Evolutionary conservation across 2,113 vertebrate species (phyloP).

Genomic region (Seriola rivoliana): DNA sequence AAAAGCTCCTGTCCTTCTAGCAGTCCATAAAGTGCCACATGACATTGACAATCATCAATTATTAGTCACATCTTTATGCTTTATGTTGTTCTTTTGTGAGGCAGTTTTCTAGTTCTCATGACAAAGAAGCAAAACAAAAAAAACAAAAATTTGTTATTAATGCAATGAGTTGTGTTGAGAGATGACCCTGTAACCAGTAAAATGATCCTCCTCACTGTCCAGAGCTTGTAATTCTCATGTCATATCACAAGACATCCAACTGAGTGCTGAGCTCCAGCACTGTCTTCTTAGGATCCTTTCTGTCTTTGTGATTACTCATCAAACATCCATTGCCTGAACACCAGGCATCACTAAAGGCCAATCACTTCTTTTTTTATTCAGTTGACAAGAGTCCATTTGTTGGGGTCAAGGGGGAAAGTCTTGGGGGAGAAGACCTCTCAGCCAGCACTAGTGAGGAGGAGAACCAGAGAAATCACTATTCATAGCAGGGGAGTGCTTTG

Average conservation of each 20-base stretch:
- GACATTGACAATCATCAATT: conserved; percentile 11
- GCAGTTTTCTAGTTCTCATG: not conserved
- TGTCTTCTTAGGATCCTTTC: conserved; percentile 22
- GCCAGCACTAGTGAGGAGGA: conserved; percentile 63
- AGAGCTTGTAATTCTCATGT: conserved; percentile 20
- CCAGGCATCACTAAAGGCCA: conserved; percentile 76
- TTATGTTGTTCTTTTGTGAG: not conserved
- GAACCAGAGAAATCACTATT: conserved; percentile 69
- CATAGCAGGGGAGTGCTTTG: conserved; percentile 75
- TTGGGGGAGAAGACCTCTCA: conserved; percentile 73
- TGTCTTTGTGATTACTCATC: conserved; percentile 57
- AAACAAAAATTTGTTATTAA: not conserved
- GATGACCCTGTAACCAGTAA: not conserved
- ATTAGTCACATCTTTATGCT: not conserved
- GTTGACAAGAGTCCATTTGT: conserved; percentile 81
- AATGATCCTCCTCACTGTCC: not conserved
- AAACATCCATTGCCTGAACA: conserved; percentile 58
- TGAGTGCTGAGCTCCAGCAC: conserved; percentile 22
- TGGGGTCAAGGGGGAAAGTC: conserved; percentile 83
- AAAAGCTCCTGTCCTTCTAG: conserved; percentile 32
- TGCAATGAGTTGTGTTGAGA: not conserved
- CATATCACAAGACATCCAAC: conserved; percentile 32
- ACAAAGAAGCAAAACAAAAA: not conserved
- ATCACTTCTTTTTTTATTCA: conserved; percentile 73
- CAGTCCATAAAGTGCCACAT: not conserved